Evolutionary conservation across 2,797 vertebrate genomes (phyloP).

Genomic region (Anguilla obscura): DNA sequence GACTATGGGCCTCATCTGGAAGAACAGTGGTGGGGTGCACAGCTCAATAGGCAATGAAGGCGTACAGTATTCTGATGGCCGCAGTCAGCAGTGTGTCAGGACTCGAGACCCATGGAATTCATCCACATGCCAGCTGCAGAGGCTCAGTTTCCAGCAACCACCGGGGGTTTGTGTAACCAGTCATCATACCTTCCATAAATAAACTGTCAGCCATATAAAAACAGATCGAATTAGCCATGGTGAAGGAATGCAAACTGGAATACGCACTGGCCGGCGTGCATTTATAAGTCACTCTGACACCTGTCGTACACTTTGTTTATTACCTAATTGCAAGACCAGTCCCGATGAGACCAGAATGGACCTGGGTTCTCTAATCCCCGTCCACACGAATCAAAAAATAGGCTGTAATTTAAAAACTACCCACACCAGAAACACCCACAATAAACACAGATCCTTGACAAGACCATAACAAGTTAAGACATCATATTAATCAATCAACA

Average conservation of each 20-base stretch:
- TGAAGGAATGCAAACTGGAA: slow-evolving; percentile 52
- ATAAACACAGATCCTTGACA: not conserved
- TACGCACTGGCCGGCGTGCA: slow-evolving; percentile 50
- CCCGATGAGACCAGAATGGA: slow-evolving; percentile 29
- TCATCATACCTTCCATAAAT: slow-evolving; percentile 65
- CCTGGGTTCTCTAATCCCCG: not conserved
- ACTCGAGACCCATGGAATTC: slow-evolving; percentile 15
- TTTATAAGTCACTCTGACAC: slow-evolving; percentile 59
- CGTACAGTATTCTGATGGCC: slow-evolving; percentile 26
- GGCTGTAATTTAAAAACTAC: not conserved
- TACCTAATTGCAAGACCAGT: slow-evolving; percentile 50
- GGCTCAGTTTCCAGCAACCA: slow-evolving; percentile 38
- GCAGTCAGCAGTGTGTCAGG: slow-evolving; percentile 34
- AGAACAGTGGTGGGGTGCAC: slow-evolving; percentile 29
- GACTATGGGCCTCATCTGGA: slow-evolving; percentile 16
- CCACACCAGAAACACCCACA: no score
- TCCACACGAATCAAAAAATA: not conserved
- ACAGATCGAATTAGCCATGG: slow-evolving; percentile 62
- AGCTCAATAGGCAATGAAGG: slow-evolving; percentile 33
- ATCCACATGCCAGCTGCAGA: slow-evolving; percentile 28
- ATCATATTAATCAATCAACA: not conserved
- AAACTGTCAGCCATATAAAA: slow-evolving; percentile 67
- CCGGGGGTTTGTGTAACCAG: slow-evolving; percentile 42
- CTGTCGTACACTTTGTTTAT: slow-evolving; percentile 58
- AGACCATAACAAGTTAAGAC: not conserved